These are phyloP conservation scores for Callimorpha dominula DNA, from an alignment of 2,888 invertebrate species.

Conservation along the genomic window DNA sequence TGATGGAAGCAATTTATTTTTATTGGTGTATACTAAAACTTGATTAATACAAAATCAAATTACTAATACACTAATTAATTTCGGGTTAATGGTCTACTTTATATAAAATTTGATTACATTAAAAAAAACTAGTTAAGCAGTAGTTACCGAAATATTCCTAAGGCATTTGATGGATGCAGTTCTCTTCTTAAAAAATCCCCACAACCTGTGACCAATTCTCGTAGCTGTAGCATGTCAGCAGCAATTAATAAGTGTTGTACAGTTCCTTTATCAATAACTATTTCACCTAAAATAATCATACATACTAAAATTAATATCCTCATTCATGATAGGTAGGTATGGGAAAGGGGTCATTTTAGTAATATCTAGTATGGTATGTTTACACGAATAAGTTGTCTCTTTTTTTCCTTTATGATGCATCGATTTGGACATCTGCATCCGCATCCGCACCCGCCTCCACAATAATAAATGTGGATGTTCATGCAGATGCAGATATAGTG, in stretches of 20 bases:
- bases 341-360: not conserved
- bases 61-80: not conserved
- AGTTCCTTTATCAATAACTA: constrained; percentile 91
- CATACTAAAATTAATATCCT: not conserved
- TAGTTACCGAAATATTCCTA: constrained; percentile 92
- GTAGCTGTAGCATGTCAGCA: constrained; percentile 96
- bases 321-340: not conserved
- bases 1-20: constrained; percentile 37
- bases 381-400: too few relatives aligned
- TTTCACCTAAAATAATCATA: constrained; percentile 83
- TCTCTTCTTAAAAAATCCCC: constrained; percentile 94
- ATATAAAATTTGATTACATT: not conserved
- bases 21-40: constrained; percentile 32
- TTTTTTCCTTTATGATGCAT: too few relatives aligned
- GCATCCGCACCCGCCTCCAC: too few relatives aligned
- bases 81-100: not conserved
- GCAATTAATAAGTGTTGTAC: constrained; percentile 96
- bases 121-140: not conserved
- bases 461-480: too few relatives aligned
- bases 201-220: constrained; percentile 93
- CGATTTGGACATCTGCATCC: too few relatives aligned
- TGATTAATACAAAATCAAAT: constrained; percentile 18
- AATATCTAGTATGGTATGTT: not conserved
- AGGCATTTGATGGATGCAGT: constrained; percentile 94
- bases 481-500: too few relatives aligned